These are phyloP conservation scores for Coilia nasus DNA, from an alignment of 2,797 vertebrate species.

Conservation along the genomic window DNA sequence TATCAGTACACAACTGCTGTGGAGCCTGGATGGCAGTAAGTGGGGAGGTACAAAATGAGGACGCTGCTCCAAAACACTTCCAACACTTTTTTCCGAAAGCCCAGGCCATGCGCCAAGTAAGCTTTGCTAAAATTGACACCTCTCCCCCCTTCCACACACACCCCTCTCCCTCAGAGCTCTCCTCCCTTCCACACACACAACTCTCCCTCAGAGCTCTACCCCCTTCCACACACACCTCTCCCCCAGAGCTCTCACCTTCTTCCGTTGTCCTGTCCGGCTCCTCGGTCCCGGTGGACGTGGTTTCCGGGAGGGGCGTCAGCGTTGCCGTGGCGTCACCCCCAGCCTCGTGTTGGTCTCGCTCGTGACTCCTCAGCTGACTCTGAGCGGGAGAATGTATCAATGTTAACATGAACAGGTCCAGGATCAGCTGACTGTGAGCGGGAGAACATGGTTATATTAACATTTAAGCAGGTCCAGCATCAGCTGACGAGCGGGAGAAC, in stretches of 20 bases:
- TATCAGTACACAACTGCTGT: background rate
- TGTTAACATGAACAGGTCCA: constrained; percentile 21
- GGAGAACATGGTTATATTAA: too few relatives aligned
- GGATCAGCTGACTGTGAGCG: too few relatives aligned
- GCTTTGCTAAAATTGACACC: background rate
- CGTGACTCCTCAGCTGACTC: constrained; percentile 93
- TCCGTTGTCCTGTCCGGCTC: constrained; percentile 68
- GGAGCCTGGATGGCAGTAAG: background rate
- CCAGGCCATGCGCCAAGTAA: background rate
- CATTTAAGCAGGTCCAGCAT: too few relatives aligned
- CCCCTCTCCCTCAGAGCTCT: too few relatives aligned
- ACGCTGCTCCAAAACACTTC: background rate
- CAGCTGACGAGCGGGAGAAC: too few relatives aligned
- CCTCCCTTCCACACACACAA: too few relatives aligned
- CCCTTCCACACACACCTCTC: background rate
- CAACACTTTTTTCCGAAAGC: background rate
- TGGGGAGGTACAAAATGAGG: background rate
- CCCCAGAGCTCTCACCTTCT: constrained; percentile 76
- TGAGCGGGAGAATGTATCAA: constrained; percentile 57
- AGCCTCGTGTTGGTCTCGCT: constrained; percentile 85
- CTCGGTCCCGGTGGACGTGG: constrained; percentile 61
- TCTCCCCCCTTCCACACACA: too few relatives aligned
- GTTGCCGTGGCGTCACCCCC: constrained; percentile 63
- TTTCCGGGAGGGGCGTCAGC: constrained; percentile 71
- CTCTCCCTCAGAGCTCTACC: background rate